Percentiles rank a stretch among this genome's conserved stretches.
Evolutionary conservation across 1,140 invertebrate species (phyloP).

Genomic region (Cataglyphis hispanica): DNA sequence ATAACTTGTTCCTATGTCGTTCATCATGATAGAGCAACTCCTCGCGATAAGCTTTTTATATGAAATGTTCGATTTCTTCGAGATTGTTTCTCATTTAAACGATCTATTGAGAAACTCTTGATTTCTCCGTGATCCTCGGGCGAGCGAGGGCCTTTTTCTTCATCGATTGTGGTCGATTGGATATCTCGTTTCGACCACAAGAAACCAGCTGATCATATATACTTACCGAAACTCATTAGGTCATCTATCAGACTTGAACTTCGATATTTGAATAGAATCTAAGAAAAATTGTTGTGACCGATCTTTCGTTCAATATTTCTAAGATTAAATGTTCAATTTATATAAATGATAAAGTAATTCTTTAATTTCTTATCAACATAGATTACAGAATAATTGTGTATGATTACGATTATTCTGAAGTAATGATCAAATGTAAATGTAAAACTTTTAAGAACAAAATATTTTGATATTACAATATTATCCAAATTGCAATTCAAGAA

Average conservation of each 20-base stretch:
- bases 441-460: neutral
- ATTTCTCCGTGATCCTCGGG: constrained; percentile 29
- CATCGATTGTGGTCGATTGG: constrained; percentile 30
- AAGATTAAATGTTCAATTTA: neutral
- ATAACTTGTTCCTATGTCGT: constrained; percentile 13
- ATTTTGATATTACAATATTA: neutral
- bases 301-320: neutral
- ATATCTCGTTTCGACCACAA: constrained; percentile 39
- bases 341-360: neutral
- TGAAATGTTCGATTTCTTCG: constrained; percentile 1
- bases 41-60: constrained; percentile 30
- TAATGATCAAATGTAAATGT: neutral
- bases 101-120: constrained; percentile 51
- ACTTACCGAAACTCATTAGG: constrained; percentile 34
- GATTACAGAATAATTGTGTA: neutral
- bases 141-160: constrained; percentile 44
- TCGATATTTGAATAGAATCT: neutral
- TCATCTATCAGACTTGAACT: constrained; percentile 26
- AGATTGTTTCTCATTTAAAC: constrained; percentile 29
- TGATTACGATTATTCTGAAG: neutral
- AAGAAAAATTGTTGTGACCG: neutral
- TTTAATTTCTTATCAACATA: neutral
- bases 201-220: constrained; percentile 30
- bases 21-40: constrained; percentile 17
- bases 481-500: neutral